Conservation (phyloP, 2,888 invertebrate genomes). For the Philaethria dido region DNA sequence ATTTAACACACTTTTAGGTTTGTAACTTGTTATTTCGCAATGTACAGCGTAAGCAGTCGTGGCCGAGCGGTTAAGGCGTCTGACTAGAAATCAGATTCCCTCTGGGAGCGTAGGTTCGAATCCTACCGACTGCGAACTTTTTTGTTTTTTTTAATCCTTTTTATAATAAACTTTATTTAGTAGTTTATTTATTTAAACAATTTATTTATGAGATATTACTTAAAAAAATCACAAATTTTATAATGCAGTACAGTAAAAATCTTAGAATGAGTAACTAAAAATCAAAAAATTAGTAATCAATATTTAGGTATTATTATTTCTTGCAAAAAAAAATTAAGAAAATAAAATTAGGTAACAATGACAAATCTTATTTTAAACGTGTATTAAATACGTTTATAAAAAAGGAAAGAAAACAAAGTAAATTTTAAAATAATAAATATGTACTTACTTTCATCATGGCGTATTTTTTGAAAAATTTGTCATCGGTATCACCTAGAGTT, state of each 20-base stretch:
- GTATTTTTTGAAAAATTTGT: slow-evolving; percentile 87
- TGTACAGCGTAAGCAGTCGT: slow-evolving; percentile 83
- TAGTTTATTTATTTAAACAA: neutral
- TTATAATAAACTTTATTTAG: neutral
- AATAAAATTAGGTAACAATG: too few species aligned
- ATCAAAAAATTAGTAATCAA: too few species aligned
- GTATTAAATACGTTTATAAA: too few species aligned
- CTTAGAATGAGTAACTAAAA: too few species aligned
- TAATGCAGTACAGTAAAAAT: too few species aligned
- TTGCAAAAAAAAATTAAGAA: too few species aligned
- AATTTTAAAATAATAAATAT: neutral
- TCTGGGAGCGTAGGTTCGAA: slow-evolving; percentile 96
- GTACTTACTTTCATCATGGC: slow-evolving; percentile 87
- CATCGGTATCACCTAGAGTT: slow-evolving; percentile 84
- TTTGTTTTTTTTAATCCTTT: slow-evolving; percentile 46
- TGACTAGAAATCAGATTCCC: slow-evolving; percentile 96
- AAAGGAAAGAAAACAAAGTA: neutral
- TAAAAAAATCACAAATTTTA: too few species aligned
- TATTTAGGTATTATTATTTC: too few species aligned
- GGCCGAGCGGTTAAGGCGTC: slow-evolving; percentile 95
- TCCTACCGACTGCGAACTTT: slow-evolving; percentile 90
- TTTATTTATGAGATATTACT: too few species aligned
- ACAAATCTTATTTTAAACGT: too few species aligned
- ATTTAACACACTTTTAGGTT: neutral
- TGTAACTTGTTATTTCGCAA: slow-evolving; percentile 44